Percentiles rank a stretch among this genome's conserved stretches.
These are phyloP conservation scores for Lagopus muta DNA, from an alignment of 2,113 vertebrate genomes.

Conservation along the genomic window DNA sequence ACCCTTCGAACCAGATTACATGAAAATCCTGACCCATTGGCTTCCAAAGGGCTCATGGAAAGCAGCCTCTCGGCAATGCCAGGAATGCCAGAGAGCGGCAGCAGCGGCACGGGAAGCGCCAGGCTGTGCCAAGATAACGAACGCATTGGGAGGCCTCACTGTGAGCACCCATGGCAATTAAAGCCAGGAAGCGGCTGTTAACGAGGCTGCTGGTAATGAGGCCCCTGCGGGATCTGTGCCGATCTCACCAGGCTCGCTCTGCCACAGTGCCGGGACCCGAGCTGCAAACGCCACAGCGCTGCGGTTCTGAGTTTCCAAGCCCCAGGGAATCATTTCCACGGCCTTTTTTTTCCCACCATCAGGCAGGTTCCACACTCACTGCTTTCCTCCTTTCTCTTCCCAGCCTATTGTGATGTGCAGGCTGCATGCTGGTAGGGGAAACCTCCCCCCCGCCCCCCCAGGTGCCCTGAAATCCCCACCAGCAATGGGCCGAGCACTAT, in stretches of 20 bases:
- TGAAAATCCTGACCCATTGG: slow-evolving; percentile 32
- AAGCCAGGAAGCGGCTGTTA: not conserved
- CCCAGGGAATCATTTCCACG: slow-evolving; percentile 1
- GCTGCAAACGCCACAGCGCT: too few relatives aligned
- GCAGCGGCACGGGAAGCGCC: not conserved
- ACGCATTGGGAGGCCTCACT: not conserved
- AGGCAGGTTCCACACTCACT: slow-evolving; percentile 9
- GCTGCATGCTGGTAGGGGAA: not conserved
- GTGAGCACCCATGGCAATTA: not conserved
- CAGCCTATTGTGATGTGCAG: slow-evolving; percentile 6
- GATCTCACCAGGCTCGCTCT: not conserved
- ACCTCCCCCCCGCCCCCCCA: not conserved
- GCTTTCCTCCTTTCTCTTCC: slow-evolving; percentile 37
- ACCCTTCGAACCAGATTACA: slow-evolving; percentile 50
- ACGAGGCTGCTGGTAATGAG: not conserved
- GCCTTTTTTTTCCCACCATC: slow-evolving; percentile 4
- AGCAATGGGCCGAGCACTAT: accelerated
- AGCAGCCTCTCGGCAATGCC: slow-evolving; percentile 58
- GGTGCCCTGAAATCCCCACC: not conserved
- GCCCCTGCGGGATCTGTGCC: not conserved
- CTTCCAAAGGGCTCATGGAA: slow-evolving; percentile 42
- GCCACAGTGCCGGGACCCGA: not conserved
- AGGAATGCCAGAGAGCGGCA: slow-evolving; percentile 50
- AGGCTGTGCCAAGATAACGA: not conserved
- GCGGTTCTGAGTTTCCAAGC: slow-evolving; percentile 19